Evolutionary conservation across 2,888 invertebrate genomes (phyloP), one percentile per base, ranked within the genome.

Genomic region (Eupeodes latifasciatus): DNA sequence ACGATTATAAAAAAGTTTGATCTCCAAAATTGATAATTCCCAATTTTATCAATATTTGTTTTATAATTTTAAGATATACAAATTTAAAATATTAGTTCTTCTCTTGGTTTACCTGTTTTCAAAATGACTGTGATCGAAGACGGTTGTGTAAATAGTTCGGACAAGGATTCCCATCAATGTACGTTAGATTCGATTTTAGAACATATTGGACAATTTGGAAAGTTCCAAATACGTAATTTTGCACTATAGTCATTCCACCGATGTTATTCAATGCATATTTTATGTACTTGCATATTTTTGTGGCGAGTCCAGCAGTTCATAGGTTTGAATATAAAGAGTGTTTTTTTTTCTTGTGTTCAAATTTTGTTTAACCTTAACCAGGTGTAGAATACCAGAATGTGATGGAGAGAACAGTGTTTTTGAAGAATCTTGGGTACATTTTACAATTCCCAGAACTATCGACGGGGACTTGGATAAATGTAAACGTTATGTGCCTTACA

Each of bases 211-310:
- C 95, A 95, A 91, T 95, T 96, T 89, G 96, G 96, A 12, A 94
- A 94, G 80, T 96, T 95, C 92, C 96, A 96, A 93, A 92, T 95
- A 27, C 92, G 94, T 64, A 95, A 95, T 90, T 95, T 96, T 89
- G 90, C 94, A 51, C 92, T 96, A 71, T 96, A 71, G 94, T 96
- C 12, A 94, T 95, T 82, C 82, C 96, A 11, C 96, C 96, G 6
- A 94, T 96, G 87, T 94, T 96, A 16, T 95, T 96, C 92, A 95
- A 96, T 4, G 95, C 96, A 0, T 95, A 95, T 89, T 95, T 95
- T 90, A 95, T 95, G 91, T 94, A 96, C 90, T 95, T 95, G 74
- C 97, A 95, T 91, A 95, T 96, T 80, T 97, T 97, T 92, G 95
- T 96, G 0, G 96, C 96, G 4, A 95, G 95, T 85, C 95, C 96